Conservation (phyloP, 2,888 invertebrate species). For the Drosophila gaucha region DNA sequence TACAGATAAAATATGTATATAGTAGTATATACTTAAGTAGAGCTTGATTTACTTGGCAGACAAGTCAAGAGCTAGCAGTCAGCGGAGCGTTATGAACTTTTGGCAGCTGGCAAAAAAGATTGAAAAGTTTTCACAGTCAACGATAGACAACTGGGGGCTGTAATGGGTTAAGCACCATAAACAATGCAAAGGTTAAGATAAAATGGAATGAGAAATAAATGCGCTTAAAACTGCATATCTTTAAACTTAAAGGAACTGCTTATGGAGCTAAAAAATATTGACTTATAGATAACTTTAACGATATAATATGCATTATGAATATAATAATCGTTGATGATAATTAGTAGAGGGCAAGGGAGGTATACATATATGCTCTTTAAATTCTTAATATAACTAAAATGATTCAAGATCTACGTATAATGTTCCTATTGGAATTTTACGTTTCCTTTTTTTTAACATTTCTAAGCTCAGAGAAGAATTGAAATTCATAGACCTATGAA, state of each 20-base stretch:
- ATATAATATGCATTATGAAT: too few relatives aligned
- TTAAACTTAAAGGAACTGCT: neutral
- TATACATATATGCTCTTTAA: neutral
- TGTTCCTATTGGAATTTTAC: too few relatives aligned
- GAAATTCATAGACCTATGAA: too few relatives aligned
- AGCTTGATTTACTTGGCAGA: slow-evolving; percentile 51
- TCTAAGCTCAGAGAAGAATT: too few relatives aligned
- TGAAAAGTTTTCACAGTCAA: slow-evolving; percentile 23
- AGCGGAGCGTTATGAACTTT: slow-evolving; percentile 39
- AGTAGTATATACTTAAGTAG: slow-evolving; percentile 8
- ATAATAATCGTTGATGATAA: neutral
- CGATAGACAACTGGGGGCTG: slow-evolving; percentile 8
- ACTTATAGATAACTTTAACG: too few relatives aligned
- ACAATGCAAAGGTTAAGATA: slow-evolving; percentile 3
- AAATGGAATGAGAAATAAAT: neutral
- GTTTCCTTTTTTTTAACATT: too few relatives aligned
- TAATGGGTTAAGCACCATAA: slow-evolving; percentile 14
- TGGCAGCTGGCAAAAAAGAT: slow-evolving; percentile 48
- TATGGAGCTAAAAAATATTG: too few relatives aligned
- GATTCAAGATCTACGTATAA: neutral
- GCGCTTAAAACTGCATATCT: too few relatives aligned
- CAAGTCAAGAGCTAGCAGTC: slow-evolving; percentile 12
- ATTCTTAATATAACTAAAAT: neutral
- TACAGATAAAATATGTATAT: slow-evolving; percentile 21
- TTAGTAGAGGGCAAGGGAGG: too few relatives aligned